Percentiles rank a stretch among this genome's conserved stretches.
These are phyloP conservation scores for Scomber colias DNA, from an alignment of 2,113 vertebrate species.

Conservation along the genomic window DNA sequence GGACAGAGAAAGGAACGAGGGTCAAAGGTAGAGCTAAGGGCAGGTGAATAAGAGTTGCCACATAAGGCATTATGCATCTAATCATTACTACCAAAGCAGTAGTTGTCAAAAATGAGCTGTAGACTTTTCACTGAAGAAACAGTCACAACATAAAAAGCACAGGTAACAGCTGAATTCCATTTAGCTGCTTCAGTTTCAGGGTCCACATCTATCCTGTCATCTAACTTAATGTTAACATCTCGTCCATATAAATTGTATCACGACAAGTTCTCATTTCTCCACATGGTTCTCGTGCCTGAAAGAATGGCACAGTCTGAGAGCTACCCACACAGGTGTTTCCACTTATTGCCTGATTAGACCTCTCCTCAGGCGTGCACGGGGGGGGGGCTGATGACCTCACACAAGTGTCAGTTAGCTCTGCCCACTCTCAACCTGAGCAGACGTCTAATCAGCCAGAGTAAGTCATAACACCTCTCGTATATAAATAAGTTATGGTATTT, in stretches of 20 bases:
- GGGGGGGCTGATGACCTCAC: no score
- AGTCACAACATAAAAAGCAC: no score
- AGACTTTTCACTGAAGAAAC: no score
- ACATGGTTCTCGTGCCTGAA: not conserved
- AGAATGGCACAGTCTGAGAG: not conserved
- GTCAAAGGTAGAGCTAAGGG: conserved; percentile 7
- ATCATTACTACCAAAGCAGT: no score
- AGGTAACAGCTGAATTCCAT: no score
- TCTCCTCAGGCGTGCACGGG: not conserved
- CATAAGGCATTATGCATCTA: not conserved
- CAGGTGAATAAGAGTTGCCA: not conserved
- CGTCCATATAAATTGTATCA: no score
- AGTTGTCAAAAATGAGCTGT: no score
- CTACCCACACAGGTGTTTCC: not conserved
- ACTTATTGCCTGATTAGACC: not conserved
- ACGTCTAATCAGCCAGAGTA: not conserved
- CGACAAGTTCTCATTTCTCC: not conserved
- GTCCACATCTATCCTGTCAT: no score
- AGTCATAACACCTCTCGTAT: not conserved
- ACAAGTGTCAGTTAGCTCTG: no score
- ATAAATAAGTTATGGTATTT: no score
- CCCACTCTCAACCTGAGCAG: not conserved
- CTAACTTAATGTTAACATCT: no score
- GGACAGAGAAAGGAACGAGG: not conserved
- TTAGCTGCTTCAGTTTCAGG: no score